Evolutionary conservation across 2,888 invertebrate species (phyloP), one percentile per base, ranked within the genome.

Genomic region (Metacarcinus magister): DNA sequence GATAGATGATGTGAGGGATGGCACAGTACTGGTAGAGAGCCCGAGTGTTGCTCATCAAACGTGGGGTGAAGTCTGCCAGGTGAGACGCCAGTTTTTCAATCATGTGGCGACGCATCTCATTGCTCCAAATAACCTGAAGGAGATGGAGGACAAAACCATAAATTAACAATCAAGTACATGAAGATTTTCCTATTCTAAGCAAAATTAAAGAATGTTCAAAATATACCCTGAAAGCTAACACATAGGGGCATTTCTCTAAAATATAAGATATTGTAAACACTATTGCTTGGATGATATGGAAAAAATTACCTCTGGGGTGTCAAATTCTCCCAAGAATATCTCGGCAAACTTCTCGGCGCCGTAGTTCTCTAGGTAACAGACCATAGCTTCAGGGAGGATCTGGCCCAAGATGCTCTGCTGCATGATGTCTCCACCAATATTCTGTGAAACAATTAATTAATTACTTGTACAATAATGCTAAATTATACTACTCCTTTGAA

Each of bases 321-420:
- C 99, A 98, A 99, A 99, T 98, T 99, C 99, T 0, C 99, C 99
- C 32, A 99, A 98, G 98, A 99, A 99, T 97, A 99, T 99, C 98
- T 99, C 99, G 0, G 99, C 99, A 98, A 99, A 99, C 97, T 99
- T 99, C 97, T 99, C 99, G 0, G 99, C 98, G 0, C 99, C 99
- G 97, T 99, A 99, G 98, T 99, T 99, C 97, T 99, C 99, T 96
- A 99, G 98, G 97, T 99, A 99, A 97, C 99, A 99, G 0, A 99
- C 99, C 99, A 99, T 99, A 0, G 99, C 99, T 97, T 99, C 99
- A 0, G 99, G 99, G 95, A 99, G 97, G 95, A 99, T 98, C 97
- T 99, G 99, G 0, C 99, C 99, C 89, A 99, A 98, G 97, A 99
- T 99, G 97, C 99, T 99, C 95, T 99, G 98, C 97, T 99, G 98